Percentiles rank a stretch among this genome's conserved stretches.
Conservation (phyloP, 2,888 invertebrate genomes). For the Eilema sororculum region DNA sequence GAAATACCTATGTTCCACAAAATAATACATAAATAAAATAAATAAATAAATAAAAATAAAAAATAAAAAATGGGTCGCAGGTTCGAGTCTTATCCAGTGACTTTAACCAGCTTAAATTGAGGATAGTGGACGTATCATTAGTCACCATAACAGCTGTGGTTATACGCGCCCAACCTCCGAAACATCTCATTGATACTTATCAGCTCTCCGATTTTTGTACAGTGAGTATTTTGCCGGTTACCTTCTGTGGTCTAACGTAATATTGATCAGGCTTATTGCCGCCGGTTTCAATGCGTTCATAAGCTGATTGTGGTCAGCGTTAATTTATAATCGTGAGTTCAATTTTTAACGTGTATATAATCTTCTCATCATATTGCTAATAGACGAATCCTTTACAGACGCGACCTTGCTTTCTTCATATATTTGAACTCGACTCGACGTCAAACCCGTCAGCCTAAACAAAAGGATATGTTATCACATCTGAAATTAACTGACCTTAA, state of each 20-base stretch:
- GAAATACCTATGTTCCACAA: too few species aligned
- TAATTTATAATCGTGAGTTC: not conserved
- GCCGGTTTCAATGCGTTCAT: not conserved
- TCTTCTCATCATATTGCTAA: not conserved
- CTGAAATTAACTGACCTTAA: not conserved
- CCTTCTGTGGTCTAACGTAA: not conserved
- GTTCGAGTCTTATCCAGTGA: too few species aligned
- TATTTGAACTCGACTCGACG: not conserved
- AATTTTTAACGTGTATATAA: not conserved
- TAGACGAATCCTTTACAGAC: not conserved
- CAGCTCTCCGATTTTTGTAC: not conserved
- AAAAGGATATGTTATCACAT: not conserved
- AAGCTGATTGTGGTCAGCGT: not conserved
- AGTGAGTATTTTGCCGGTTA: not conserved
- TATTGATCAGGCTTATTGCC: not conserved
- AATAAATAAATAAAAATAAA: too few species aligned
- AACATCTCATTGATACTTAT: too few species aligned
- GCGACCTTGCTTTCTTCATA: conserved; percentile 4
- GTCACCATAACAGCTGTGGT: too few species aligned
- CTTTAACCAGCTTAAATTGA: too few species aligned
- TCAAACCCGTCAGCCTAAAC: not conserved
- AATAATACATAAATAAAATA: too few species aligned
- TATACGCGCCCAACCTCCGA: too few species aligned
- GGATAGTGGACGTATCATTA: too few species aligned
- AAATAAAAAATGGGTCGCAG: too few species aligned